A percentile compares a stretch with the other conserved stretches of the same genome.
Evolutionary conservation across 2,888 invertebrate species (phyloP).

Genomic region (Amphimallon solstitiale): DNA sequence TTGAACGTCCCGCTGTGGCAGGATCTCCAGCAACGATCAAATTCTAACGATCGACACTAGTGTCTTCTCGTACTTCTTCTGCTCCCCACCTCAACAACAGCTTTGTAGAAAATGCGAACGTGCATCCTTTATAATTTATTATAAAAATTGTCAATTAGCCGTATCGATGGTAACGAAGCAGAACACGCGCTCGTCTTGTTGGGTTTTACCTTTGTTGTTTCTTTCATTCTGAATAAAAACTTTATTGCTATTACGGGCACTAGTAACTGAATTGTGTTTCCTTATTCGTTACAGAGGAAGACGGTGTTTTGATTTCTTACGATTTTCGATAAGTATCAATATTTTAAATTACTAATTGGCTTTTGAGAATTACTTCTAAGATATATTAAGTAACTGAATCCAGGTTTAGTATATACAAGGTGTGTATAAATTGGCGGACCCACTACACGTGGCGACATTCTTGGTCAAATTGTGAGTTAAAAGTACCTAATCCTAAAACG

Average conservation of each 20-base stretch:
- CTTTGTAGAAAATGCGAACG: slow-evolving; percentile 21
- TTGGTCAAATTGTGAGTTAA: too few species aligned
- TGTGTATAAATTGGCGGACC: too few species aligned
- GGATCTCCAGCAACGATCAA: slow-evolving; percentile 32
- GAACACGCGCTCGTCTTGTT: slow-evolving; percentile 23
- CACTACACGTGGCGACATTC: too few species aligned
- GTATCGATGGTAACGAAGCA: slow-evolving; percentile 27
- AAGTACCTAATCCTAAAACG: too few species aligned
- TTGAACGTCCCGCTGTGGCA: slow-evolving; percentile 37
- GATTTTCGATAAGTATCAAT: not conserved
- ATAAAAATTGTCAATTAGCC: slow-evolving; percentile 36
- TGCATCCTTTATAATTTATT: slow-evolving; percentile 28
- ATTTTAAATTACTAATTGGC: too few species aligned
- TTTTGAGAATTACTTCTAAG: too few species aligned
- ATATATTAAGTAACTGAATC: too few species aligned
- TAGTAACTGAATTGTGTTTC: not conserved
- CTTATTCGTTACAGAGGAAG: not conserved
- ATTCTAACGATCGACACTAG: slow-evolving; percentile 30
- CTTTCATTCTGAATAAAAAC: not conserved
- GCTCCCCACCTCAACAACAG: slow-evolving; percentile 1
- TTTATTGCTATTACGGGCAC: not conserved
- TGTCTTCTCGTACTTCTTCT: not conserved
- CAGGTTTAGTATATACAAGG: too few species aligned
- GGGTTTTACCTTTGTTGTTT: slow-evolving; percentile 12
- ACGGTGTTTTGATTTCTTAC: not conserved